Conservation (phyloP, 2,888 invertebrate genomes). For the Tanytarsus gracilentus region DNA sequence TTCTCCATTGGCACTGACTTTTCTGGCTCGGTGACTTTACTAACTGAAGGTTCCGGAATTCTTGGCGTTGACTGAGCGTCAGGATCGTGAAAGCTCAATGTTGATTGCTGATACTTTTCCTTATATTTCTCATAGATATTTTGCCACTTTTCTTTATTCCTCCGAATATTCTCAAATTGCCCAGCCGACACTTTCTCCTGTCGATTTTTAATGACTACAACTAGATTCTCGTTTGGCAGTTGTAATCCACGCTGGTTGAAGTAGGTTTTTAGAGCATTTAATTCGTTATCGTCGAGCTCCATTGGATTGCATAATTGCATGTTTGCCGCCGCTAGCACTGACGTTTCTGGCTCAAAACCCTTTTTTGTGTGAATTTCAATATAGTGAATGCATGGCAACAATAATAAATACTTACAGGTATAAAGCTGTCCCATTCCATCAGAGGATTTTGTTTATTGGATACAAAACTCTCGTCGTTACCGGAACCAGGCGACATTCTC, state of each 20-base stretch:
- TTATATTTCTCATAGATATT: conserved; percentile 28
- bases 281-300: conserved; percentile 15
- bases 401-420: conserved; percentile 12
- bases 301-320: conserved; percentile 26
- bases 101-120: conserved; percentile 17
- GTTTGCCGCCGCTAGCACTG: neutral
- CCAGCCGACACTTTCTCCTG: neutral
- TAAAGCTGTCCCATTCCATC: conserved; percentile 23
- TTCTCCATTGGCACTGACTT: neutral
- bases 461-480: conserved; percentile 11
- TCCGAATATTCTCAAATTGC: conserved; percentile 1
- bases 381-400: neutral
- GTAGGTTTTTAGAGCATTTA: conserved; percentile 16
- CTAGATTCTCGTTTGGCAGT: conserved; percentile 20
- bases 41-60: neutral
- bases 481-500: neutral
- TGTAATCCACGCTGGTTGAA: conserved; percentile 19
- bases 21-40: conserved; percentile 7
- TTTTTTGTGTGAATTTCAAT: neutral
- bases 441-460: conserved; percentile 28
- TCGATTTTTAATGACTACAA: conserved; percentile 22
- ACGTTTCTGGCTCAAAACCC: conserved; percentile 11
- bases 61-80: conserved; percentile 23
- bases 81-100: neutral
- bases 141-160: conserved; percentile 27